These are phyloP conservation scores for Octomys mimax DNA, from an alignment of 2,797 vertebrate species.

Conservation along the genomic window DNA sequence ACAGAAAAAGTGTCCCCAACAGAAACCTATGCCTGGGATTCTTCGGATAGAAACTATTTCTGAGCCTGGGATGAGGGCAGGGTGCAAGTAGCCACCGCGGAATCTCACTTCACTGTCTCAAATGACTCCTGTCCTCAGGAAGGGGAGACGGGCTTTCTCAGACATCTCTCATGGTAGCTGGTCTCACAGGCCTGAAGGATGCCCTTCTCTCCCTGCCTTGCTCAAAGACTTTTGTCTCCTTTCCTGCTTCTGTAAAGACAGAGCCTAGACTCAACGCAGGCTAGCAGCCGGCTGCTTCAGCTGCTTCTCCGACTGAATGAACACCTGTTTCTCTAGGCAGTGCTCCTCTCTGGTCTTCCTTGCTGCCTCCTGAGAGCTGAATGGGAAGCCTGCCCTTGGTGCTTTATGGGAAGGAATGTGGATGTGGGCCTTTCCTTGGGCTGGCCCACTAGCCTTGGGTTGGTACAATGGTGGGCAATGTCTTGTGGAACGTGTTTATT, in stretches of 20 bases:
- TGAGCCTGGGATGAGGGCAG: not conserved
- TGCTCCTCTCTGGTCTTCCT: slow-evolving; percentile 7
- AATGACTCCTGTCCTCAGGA: not conserved
- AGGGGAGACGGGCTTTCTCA: not conserved
- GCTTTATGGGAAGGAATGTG: not conserved
- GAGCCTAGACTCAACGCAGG: not conserved
- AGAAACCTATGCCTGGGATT: not conserved
- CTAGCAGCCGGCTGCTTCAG: not conserved
- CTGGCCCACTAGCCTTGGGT: not conserved
- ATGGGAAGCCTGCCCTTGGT: not conserved
- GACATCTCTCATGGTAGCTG: not conserved
- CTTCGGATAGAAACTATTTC: not conserved
- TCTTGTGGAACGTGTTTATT: not conserved
- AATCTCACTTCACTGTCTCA: not conserved
- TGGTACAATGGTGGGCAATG: not conserved
- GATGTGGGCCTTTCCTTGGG: not conserved
- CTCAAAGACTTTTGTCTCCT: not conserved
- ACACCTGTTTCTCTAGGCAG: slow-evolving; percentile 35
- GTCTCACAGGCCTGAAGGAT: not conserved
- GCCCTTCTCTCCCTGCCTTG: not conserved
- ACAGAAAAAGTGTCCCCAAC: not conserved
- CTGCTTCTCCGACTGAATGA: slow-evolving; percentile 68
- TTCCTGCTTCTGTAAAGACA: not conserved
- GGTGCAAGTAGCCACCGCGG: not conserved
- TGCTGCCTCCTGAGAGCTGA: not conserved